Conservation (phyloP, 2,113 vertebrate genomes). For the Lophotis ruficrista region DNA sequence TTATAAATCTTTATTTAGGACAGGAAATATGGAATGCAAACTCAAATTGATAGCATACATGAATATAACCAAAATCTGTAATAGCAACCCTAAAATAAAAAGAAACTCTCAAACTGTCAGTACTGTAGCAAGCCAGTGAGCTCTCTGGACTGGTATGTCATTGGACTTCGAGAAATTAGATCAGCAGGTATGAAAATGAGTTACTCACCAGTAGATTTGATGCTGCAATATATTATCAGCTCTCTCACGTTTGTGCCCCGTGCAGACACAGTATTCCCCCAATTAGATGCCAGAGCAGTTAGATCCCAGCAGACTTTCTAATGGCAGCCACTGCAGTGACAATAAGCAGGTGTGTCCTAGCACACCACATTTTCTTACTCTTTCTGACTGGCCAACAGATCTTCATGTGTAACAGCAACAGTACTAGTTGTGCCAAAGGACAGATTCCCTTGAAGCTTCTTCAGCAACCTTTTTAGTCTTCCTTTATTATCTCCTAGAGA, state of each 20-base stretch:
- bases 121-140: neutral
- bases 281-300: neutral
- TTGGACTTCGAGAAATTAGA: conserved; percentile 70
- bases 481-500: neutral
- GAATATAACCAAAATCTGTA: conserved; percentile 33
- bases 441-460: neutral
- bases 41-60: conserved; percentile 41
- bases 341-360: neutral
- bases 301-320: neutral
- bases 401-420: neutral
- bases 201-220: conserved; percentile 50
- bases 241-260: neutral
- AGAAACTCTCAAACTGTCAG: neutral
- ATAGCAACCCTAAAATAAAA: conserved; percentile 44
- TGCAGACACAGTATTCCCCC: neutral
- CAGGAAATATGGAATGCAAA: conserved; percentile 56
- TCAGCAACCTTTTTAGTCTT: neutral
- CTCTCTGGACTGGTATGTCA: conserved; percentile 49
- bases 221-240: neutral
- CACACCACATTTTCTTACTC: neutral
- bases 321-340: neutral
- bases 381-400: neutral
- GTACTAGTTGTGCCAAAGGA: neutral
- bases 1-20: conserved; percentile 20
- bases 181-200: neutral